These are phyloP conservation scores for Pachyseris speciosa DNA, from an alignment of 64 coral and sea anemone species.

Conservation along the genomic window DNA sequence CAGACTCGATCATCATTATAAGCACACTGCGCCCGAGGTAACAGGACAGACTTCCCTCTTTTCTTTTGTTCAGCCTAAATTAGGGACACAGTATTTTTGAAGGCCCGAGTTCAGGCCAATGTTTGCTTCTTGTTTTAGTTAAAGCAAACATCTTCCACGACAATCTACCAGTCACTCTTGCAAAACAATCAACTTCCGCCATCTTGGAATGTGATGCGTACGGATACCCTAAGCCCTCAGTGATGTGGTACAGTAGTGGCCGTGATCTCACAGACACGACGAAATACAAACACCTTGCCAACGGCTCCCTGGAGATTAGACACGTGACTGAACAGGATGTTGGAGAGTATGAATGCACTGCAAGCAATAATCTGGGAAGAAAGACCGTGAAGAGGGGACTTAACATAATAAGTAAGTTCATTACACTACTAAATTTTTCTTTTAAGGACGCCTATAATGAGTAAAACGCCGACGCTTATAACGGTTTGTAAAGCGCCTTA, in stretches of 20 bases:
- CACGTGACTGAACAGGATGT: slow-evolving; percentile 55
- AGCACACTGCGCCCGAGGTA: too few relatives aligned
- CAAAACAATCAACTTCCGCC: slow-evolving; percentile 55
- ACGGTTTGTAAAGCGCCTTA: too few relatives aligned
- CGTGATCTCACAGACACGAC: slow-evolving; percentile 42
- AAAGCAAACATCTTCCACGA: slow-evolving; percentile 75
- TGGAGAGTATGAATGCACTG: slow-evolving; percentile 83
- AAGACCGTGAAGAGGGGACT: slow-evolving; percentile 63
- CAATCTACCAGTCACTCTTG: slow-evolving; percentile 55
- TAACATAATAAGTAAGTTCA: slow-evolving; percentile 80
- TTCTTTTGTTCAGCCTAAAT: too few relatives aligned
- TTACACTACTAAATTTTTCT: neutral
- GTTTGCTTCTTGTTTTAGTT: slow-evolving; percentile 49
- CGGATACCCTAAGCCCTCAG: slow-evolving; percentile 80
- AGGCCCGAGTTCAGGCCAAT: neutral
- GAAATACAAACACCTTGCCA: slow-evolving; percentile 71
- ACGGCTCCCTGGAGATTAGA: slow-evolving; percentile 78
- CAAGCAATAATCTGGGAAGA: slow-evolving; percentile 61
- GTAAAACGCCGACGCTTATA: too few relatives aligned
- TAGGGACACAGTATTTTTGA: too few relatives aligned
- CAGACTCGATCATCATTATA: too few relatives aligned
- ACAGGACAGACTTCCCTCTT: too few relatives aligned
- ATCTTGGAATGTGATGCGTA: slow-evolving; percentile 82
- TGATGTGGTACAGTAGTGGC: slow-evolving; percentile 85
- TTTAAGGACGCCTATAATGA: neutral